phyloP scores from a whole-genome alignment of 2,113 vertebrate species.

The Microcebus jonahi region DNA sequence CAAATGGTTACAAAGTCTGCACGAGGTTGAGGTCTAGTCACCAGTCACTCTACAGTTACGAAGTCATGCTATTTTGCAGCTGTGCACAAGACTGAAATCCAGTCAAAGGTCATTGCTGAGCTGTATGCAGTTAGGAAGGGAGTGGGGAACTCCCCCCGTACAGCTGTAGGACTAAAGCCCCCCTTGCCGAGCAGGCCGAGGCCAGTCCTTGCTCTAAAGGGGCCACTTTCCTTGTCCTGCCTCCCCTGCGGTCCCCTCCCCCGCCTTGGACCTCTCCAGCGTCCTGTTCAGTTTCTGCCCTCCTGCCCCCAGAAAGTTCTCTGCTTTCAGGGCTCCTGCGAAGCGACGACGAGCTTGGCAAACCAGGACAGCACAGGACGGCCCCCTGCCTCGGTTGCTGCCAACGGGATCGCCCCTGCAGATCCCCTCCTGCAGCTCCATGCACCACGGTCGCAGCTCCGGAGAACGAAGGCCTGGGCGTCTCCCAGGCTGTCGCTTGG shows the following conservation, averaged over 20 bases:
- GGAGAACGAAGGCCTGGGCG: no score
- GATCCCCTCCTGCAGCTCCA: no score
- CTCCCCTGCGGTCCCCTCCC: no score
- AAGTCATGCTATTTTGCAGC: no score
- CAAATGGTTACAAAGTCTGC: no score
- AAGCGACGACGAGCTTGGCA: no score
- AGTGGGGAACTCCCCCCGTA: background rate
- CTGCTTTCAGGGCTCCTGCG: accelerated
- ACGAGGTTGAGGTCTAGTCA: no score
- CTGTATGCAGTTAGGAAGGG: no score
- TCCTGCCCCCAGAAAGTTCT: background rate
- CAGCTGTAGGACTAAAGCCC: no score
- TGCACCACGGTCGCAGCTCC: accelerated
- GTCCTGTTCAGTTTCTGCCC: background rate
- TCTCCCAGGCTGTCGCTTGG: accelerated
- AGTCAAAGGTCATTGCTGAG: no score
- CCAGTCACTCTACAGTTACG: no score
- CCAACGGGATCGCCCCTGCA: background rate
- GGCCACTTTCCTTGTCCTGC: accelerated
- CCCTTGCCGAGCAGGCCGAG: background rate
- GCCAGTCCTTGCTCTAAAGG: accelerated
- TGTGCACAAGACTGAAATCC: no score
- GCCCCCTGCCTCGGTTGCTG: background rate
- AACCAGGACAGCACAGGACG: accelerated
- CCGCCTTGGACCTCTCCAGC: accelerated